Evolutionary conservation across 2,113 vertebrate genomes (phyloP).

Genomic region (Cebus imitator): DNA sequence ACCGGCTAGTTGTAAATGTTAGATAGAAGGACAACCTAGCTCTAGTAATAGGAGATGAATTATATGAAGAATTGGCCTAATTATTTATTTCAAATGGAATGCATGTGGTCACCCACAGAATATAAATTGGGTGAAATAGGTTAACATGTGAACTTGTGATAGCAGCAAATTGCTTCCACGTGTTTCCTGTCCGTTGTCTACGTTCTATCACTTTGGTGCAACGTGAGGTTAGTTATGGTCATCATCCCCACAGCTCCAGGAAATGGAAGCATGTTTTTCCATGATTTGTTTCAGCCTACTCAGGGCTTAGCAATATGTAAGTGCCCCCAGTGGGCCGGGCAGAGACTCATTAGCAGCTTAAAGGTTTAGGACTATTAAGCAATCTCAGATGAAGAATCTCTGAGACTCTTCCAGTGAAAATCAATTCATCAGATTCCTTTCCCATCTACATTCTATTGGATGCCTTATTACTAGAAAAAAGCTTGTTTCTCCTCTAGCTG

Average conservation of each 20-base stretch:
- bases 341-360: slow-evolving; percentile 33
- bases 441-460: background rate
- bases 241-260: background rate
- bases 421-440: slow-evolving; percentile 38
- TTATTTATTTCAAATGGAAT: background rate
- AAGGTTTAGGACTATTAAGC: slow-evolving; percentile 35
- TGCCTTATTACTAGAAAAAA: background rate
- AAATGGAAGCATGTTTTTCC: background rate
- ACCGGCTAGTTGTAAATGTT: background rate
- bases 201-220: background rate
- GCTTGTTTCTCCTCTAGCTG: background rate
- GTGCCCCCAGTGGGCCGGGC: background rate
- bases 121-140: background rate
- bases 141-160: background rate
- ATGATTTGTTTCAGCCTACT: slow-evolving; percentile 24
- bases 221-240: background rate
- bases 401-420: slow-evolving; percentile 52
- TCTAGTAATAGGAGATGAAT: background rate
- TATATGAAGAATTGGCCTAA: background rate
- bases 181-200: background rate
- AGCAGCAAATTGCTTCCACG: background rate
- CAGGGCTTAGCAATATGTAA: background rate
- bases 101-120: background rate
- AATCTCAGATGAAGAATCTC: slow-evolving; percentile 41
- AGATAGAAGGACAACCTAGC: background rate